These are phyloP conservation scores for Leucopsar rothschildi DNA, from an alignment of 2,113 vertebrate species.

Conservation along the genomic window DNA sequence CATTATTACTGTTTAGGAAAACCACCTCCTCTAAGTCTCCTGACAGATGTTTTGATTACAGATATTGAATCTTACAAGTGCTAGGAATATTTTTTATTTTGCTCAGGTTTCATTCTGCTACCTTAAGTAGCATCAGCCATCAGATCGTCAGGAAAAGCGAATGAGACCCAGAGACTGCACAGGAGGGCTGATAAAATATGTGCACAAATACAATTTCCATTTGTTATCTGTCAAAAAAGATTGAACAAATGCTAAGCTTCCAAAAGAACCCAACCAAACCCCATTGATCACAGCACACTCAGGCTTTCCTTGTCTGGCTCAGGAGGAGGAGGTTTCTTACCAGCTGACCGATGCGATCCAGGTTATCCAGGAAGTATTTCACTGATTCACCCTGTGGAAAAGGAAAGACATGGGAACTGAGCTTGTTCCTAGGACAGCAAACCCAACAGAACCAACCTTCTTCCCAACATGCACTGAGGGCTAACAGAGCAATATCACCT, in stretches of 20 bases:
- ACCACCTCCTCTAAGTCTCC: neutral
- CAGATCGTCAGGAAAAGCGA: neutral
- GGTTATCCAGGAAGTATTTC: conserved; percentile 97
- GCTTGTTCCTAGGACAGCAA: neutral
- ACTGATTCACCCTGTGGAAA: conserved; percentile 89
- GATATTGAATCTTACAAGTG: neutral
- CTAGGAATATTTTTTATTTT: neutral
- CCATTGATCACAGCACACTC: neutral
- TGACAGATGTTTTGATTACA: neutral
- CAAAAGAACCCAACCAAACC: too few relatives aligned
- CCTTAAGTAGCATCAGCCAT: neutral
- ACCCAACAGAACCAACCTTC: neutral
- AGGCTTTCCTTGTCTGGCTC: neutral
- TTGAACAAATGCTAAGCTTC: neutral
- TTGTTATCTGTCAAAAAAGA: neutral
- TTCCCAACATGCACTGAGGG: rapidly evolving
- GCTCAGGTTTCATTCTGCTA: neutral
- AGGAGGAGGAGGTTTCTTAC: conserved; percentile 73
- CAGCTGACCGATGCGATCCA: conserved; percentile 95
- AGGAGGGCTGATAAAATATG: neutral
- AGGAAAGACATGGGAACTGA: conserved; percentile 3
- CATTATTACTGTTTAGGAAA: neutral
- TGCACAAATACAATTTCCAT: neutral
- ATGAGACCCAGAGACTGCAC: neutral
- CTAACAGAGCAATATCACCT: neutral